These are phyloP conservation scores for Hylaeus anthracinus DNA, from an alignment of 1,140 invertebrate genomes.

Conservation along the genomic window DNA sequence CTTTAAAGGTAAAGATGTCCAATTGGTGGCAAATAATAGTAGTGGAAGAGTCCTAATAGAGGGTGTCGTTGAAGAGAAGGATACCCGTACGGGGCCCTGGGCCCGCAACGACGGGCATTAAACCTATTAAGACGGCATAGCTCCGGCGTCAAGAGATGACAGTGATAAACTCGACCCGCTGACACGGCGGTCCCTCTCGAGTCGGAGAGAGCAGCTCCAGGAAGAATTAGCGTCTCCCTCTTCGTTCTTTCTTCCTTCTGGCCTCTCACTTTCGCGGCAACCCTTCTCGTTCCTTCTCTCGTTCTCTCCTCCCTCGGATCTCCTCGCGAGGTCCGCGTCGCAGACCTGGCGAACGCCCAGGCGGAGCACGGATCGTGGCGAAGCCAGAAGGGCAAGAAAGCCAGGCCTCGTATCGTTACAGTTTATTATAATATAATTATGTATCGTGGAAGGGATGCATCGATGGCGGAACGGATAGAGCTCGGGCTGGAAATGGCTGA, in stretches of 20 bases:
- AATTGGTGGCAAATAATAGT: too few species aligned
- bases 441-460: conserved; percentile 74
- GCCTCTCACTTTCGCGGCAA: conserved; percentile 35
- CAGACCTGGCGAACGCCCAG: neutral
- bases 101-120: conserved; percentile 70
- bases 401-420: conserved; percentile 75
- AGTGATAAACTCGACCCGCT: conserved; percentile 75
- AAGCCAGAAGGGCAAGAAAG: conserved; percentile 54
- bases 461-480: conserved; percentile 68
- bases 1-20: too few species aligned
- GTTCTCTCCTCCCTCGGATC: neutral
- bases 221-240: conserved; percentile 66
- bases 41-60: too few species aligned
- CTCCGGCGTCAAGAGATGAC: conserved; percentile 72
- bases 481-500: conserved; percentile 70
- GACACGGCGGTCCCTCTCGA: conserved; percentile 65
- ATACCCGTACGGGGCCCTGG: conserved; percentile 50
- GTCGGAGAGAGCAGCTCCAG: conserved; percentile 53
- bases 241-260: conserved; percentile 31
- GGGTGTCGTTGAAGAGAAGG: neutral
- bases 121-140: conserved; percentile 73
- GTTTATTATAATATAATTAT: conserved; percentile 82
- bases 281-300: conserved; percentile 20
- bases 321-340: neutral
- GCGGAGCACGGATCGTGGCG: conserved; percentile 23